A percentile compares a stretch with the other conserved stretches of the same genome.
Conservation (phyloP, 2,113 vertebrate genomes). For the Hyperoodon ampullatus region DNA sequence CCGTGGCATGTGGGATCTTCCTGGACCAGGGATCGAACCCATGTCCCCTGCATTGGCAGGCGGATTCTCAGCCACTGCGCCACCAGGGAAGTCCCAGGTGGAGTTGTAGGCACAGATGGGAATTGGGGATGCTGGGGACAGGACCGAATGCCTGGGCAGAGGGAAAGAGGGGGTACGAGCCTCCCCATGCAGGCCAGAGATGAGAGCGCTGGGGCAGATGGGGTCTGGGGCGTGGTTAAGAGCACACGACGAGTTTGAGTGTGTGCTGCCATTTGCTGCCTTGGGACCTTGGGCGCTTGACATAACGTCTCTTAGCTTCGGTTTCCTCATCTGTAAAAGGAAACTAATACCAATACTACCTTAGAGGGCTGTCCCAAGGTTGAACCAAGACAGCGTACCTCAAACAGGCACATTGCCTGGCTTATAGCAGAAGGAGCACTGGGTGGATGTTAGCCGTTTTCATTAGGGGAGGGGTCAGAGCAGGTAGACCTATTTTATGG, state of each 20-base stretch:
- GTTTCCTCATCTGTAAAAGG: not conserved
- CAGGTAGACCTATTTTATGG: not conserved
- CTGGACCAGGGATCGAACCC: no score
- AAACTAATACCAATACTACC: not conserved
- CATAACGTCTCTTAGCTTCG: no score
- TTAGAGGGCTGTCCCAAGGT: not conserved
- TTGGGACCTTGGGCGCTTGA: not conserved
- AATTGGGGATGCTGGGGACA: not conserved
- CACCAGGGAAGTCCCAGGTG: no score
- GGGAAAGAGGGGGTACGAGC: not conserved
- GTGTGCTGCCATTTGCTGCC: not conserved
- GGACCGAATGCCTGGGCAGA: not conserved
- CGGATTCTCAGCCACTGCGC: no score
- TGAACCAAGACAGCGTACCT: not conserved
- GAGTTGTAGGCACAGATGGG: not conserved
- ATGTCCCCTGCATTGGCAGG: no score
- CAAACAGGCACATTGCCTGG: no score
- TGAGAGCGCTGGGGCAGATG: accelerated
- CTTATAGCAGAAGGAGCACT: not conserved
- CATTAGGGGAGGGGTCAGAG: not conserved
- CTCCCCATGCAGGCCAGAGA: not conserved
- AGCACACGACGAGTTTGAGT: accelerated
- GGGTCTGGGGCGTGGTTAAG: not conserved
- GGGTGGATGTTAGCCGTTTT: not conserved
- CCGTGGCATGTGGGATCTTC: no score